A percentile compares a stretch with the other conserved stretches of the same genome.
Evolutionary conservation across 1,140 invertebrate species (phyloP).

Genomic region (Chironomus tepperi): DNA sequence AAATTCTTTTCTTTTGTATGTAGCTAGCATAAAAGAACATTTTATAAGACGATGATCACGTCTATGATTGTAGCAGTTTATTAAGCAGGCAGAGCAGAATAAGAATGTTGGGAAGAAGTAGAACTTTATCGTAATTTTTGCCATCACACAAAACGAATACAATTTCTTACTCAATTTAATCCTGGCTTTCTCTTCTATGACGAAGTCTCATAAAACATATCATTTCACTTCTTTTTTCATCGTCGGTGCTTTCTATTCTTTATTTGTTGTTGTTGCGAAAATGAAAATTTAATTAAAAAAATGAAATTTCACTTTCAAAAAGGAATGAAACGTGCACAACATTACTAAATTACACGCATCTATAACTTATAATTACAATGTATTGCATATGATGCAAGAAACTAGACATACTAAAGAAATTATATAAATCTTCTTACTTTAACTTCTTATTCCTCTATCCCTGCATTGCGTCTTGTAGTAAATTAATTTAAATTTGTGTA

Average conservation of each 20-base stretch:
- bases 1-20: background rate
- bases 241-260: background rate
- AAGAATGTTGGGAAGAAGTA: background rate
- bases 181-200: background rate
- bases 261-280: background rate
- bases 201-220: conserved; percentile 7
- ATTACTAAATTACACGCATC: background rate
- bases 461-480: no score
- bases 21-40: background rate
- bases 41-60: background rate
- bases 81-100: background rate
- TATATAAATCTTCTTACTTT: no score
- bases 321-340: background rate
- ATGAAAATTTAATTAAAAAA: background rate
- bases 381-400: conserved; percentile 2
- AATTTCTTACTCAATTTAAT: conserved; percentile 23
- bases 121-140: background rate
- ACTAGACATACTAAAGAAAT: background rate
- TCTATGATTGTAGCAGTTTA: background rate
- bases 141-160: conserved; percentile 5
- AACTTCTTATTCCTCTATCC: no score
- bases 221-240: background rate
- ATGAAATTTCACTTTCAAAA: no score
- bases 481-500: no score
- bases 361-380: background rate